Percentiles rank a stretch among this genome's conserved stretches.
Conservation (phyloP, 2,888 invertebrate genomes). For the Phaedon cochleariae region DNA sequence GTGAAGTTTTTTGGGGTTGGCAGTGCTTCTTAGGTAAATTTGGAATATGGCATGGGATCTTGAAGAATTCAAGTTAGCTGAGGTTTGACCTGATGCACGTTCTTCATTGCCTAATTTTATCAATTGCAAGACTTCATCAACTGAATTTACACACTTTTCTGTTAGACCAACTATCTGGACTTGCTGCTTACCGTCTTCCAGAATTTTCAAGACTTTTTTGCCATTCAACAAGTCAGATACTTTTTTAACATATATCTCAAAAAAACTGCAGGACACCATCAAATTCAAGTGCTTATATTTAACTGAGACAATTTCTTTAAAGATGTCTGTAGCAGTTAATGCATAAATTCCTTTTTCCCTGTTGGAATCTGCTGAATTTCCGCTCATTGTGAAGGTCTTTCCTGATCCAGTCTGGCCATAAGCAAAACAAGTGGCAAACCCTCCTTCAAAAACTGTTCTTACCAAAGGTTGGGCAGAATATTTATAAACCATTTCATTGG, state of each 20-base stretch:
- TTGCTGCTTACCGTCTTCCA: constrained; percentile 97
- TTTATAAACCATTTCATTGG: constrained; percentile 97
- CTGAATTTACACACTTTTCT: constrained; percentile 88
- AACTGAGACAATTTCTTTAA: constrained; percentile 78
- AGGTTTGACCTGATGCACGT: constrained; percentile 95
- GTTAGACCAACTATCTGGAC: constrained; percentile 97
- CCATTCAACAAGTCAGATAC: constrained; percentile 89
- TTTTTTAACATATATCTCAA: constrained; percentile 99
- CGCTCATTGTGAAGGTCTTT: constrained; percentile 99
- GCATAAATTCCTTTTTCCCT: constrained; percentile 97
- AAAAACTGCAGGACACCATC: constrained; percentile 93
- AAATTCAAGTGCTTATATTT: constrained; percentile 87
- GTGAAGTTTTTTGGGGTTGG: constrained; percentile 79
- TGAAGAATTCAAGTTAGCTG: constrained; percentile 97
- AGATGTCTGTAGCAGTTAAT: constrained; percentile 95
- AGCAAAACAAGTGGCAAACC: constrained; percentile 99
- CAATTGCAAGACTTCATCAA: constrained; percentile 91
- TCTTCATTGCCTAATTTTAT: constrained; percentile 90
- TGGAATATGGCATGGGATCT: constrained; percentile 99
- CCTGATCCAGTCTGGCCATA: constrained; percentile 99
- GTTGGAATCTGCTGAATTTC: constrained; percentile 92
- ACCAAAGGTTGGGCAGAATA: constrained; percentile 98
- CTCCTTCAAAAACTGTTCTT: constrained; percentile 97
- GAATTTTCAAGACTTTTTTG: constrained; percentile 90
- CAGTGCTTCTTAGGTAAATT: constrained; percentile 80